Percentiles rank a stretch among this genome's conserved stretches.
Conservation (phyloP, 2,797 vertebrate species). For the Gadopsis marmoratus region DNA sequence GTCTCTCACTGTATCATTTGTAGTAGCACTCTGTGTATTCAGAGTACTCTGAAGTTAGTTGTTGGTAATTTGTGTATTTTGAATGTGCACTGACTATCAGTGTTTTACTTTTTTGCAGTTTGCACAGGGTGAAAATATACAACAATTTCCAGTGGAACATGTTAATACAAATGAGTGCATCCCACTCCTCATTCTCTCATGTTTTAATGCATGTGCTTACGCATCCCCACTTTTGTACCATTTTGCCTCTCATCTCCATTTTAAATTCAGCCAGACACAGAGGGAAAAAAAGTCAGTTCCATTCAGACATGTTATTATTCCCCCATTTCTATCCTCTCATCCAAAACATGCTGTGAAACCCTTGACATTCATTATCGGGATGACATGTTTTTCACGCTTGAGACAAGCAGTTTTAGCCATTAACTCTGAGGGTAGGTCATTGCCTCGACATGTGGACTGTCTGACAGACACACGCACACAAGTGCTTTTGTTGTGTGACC, state of each 20-base stretch:
- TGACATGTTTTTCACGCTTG: slow-evolving; percentile 80
- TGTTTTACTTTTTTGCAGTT: slow-evolving; percentile 18
- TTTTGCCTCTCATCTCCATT: slow-evolving; percentile 55
- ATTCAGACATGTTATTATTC: slow-evolving; percentile 70
- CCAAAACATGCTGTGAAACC: slow-evolving; percentile 70
- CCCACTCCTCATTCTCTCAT: slow-evolving; percentile 2
- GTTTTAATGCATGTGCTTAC: slow-evolving; percentile 33
- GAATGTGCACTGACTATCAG: too few species aligned
- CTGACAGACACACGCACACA: slow-evolving; percentile 60
- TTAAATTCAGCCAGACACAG: slow-evolving; percentile 50
- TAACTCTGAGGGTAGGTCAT: slow-evolving; percentile 70
- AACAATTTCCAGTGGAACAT: slow-evolving; percentile 3
- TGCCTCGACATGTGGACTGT: slow-evolving; percentile 45
- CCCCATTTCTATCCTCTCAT: slow-evolving; percentile 70
- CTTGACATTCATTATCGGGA: slow-evolving; percentile 76
- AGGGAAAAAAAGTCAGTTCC: slow-evolving; percentile 31
- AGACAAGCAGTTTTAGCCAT: slow-evolving; percentile 75
- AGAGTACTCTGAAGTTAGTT: too few species aligned
- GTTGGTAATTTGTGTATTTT: too few species aligned
- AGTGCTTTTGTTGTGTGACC: slow-evolving; percentile 69
- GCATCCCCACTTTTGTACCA: slow-evolving; percentile 1
- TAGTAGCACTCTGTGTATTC: neutral
- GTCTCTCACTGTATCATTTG: neutral
- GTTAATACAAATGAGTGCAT: neutral
- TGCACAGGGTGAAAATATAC: neutral